A percentile compares a stretch with the other conserved stretches of the same genome.
These are phyloP conservation scores for Atrichornis clamosus DNA, from an alignment of 2,113 vertebrate species.

Conservation along the genomic window DNA sequence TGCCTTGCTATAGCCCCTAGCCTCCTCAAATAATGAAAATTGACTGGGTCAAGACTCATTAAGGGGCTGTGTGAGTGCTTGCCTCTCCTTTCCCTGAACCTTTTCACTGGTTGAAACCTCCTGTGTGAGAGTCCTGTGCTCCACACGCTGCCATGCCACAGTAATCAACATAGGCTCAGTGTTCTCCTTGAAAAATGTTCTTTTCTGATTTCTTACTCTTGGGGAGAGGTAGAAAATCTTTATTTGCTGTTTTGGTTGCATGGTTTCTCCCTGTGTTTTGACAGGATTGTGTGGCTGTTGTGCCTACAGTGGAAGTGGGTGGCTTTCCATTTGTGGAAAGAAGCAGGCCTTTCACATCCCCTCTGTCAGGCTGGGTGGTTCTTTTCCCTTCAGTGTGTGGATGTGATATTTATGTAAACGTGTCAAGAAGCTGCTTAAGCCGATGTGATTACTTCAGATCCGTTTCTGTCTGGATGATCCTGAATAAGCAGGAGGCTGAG, in stretches of 20 bases:
- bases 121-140: not conserved
- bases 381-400: not conserved
- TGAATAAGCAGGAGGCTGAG: not conserved
- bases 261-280: not conserved
- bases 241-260: not conserved
- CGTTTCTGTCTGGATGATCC: not conserved
- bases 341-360: not conserved
- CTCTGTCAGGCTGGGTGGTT: not conserved
- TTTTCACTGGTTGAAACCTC: not conserved
- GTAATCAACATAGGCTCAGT: not conserved
- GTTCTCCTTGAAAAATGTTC: accelerated
- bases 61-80: not conserved
- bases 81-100: not conserved
- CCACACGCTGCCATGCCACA: accelerated
- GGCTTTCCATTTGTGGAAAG: not conserved
- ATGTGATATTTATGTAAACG: not conserved
- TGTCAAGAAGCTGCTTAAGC: not conserved
- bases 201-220: not conserved
- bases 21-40: not conserved
- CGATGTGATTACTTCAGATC: not conserved
- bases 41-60: not conserved
- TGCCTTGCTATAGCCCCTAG: not conserved
- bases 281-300: not conserved
- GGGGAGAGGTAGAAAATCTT: not conserved
- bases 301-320: not conserved